phyloP scores from a whole-genome alignment of 2,888 invertebrate species.

The Mamestra brassicae region DNA sequence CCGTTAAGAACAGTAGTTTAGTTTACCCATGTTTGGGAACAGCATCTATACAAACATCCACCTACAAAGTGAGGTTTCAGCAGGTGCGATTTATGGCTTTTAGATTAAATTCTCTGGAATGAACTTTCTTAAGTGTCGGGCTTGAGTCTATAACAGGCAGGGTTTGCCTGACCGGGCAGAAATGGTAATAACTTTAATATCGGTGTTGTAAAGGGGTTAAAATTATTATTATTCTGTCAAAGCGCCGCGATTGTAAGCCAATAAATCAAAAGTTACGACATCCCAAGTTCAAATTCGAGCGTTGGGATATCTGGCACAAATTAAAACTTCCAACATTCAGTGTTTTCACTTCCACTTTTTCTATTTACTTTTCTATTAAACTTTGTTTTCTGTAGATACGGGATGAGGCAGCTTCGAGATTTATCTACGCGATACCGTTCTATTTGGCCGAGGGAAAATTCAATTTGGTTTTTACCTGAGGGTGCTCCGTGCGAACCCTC shows the following conservation, averaged over 20 bases:
- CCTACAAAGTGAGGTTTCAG: conserved; percentile 29
- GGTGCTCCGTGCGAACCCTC: conserved; percentile 84
- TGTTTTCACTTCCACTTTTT: conserved; percentile 85
- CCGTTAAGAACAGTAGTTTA: conserved; percentile 5
- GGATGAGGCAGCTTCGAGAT: conserved; percentile 86
- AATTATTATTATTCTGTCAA: conserved; percentile 53
- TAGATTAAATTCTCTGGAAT: conserved; percentile 45
- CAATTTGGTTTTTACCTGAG: conserved; percentile 90
- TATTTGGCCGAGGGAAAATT: conserved; percentile 87
- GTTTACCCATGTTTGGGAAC: conserved; percentile 4
- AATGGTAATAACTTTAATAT: conserved; percentile 30
- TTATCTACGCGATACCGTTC: conserved; percentile 89
- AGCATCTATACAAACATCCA: conserved; percentile 14
- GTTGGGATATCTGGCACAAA: conserved; percentile 76
- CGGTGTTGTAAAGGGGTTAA: conserved; percentile 42
- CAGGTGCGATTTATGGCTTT: conserved; percentile 55
- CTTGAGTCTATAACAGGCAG: conserved; percentile 18
- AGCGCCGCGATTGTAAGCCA: conserved; percentile 49
- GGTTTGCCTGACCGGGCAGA: conserved; percentile 9
- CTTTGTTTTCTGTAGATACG: conserved; percentile 87
- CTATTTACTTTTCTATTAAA: conserved; percentile 89
- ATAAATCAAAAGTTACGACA: conserved; percentile 69
- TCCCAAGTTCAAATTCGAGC: conserved; percentile 67
- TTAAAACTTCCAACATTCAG: conserved; percentile 85
- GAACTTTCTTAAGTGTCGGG: conserved; percentile 26